phyloP scores from a whole-genome alignment of 2,113 vertebrate genomes.

The Peromyscus leucopus region DNA sequence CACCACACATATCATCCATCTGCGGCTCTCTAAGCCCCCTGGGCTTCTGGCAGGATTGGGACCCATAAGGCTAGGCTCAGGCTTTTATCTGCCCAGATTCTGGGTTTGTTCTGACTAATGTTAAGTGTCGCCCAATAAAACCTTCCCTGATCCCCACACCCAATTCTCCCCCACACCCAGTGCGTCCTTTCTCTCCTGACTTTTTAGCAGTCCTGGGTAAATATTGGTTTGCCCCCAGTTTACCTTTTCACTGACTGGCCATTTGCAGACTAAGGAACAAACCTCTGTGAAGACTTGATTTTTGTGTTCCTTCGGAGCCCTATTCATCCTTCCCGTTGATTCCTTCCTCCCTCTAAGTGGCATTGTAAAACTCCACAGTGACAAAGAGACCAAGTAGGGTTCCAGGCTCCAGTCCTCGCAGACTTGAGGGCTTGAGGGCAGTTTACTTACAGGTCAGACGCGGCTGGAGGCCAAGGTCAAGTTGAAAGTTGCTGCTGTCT shows the following conservation, averaged over 20 bases:
- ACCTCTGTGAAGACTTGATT: slow-evolving; percentile 72
- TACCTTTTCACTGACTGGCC: slow-evolving; percentile 80
- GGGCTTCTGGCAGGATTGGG: slow-evolving; percentile 47
- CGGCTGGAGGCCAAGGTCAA: slow-evolving; percentile 99
- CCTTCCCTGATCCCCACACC: slow-evolving; percentile 18
- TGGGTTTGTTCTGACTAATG: slow-evolving; percentile 53
- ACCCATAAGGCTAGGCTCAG: background rate
- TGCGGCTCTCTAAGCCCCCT: slow-evolving; percentile 20
- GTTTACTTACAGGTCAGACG: slow-evolving; percentile 89
- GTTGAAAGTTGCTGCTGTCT: slow-evolving; percentile 95
- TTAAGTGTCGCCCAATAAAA: slow-evolving; percentile 73
- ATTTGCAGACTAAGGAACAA: slow-evolving; percentile 80
- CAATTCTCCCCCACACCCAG: slow-evolving; percentile 40
- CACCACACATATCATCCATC: background rate
- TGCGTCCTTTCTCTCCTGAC: slow-evolving; percentile 81
- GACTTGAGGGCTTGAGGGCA: slow-evolving; percentile 81
- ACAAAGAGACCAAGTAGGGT: slow-evolving; percentile 78
- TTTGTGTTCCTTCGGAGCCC: slow-evolving; percentile 58
- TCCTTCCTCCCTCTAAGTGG: slow-evolving; percentile 74
- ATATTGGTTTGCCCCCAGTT: slow-evolving; percentile 87
- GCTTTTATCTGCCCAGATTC: slow-evolving; percentile 71
- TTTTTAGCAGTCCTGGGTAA: slow-evolving; percentile 86
- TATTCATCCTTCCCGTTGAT: background rate
- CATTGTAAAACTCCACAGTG: slow-evolving; percentile 79
- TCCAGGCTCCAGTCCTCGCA: slow-evolving; percentile 78